Percentiles rank a stretch among this genome's conserved stretches.
Evolutionary conservation across 2,797 vertebrate genomes (phyloP).

Genomic region (Gymnopithys bicolor): DNA sequence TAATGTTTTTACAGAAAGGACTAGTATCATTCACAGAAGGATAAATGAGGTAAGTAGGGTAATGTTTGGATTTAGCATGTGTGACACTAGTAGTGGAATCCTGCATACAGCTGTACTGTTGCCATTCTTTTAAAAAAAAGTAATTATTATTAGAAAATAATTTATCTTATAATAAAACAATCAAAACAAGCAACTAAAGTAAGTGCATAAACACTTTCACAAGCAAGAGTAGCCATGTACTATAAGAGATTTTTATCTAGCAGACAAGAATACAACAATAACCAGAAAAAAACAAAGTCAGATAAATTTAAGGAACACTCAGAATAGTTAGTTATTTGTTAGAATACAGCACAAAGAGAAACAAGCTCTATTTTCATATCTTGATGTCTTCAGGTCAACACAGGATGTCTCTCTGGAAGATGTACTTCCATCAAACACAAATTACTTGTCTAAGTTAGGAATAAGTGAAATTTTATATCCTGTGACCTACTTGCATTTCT

Average conservation of each 20-base stretch:
- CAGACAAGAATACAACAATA: background rate
- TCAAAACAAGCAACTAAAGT: background rate
- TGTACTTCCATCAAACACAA: background rate
- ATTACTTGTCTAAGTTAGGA: background rate
- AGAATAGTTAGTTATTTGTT: background rate
- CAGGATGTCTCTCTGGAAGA: background rate
- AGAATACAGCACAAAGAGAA: background rate
- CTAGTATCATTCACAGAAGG: background rate
- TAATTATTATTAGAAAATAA: background rate
- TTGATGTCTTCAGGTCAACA: background rate
- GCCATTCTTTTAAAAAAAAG: background rate
- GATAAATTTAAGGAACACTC: background rate
- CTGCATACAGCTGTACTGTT: background rate
- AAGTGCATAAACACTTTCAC: background rate
- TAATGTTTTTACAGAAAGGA: background rate
- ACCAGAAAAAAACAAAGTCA: background rate
- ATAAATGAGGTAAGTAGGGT: background rate
- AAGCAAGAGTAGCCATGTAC: background rate
- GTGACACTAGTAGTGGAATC: background rate
- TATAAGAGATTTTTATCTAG: background rate
- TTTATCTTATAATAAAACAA: background rate
- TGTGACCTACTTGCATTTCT: constrained; percentile 23
- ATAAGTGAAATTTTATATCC: constrained; percentile 9
- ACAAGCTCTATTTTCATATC: background rate
- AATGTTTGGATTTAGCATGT: background rate